A percentile compares a stretch with the other conserved stretches of the same genome.
Evolutionary conservation across 1,140 invertebrate genomes (phyloP).

Genomic region (Paralvinella palmiformis): DNA sequence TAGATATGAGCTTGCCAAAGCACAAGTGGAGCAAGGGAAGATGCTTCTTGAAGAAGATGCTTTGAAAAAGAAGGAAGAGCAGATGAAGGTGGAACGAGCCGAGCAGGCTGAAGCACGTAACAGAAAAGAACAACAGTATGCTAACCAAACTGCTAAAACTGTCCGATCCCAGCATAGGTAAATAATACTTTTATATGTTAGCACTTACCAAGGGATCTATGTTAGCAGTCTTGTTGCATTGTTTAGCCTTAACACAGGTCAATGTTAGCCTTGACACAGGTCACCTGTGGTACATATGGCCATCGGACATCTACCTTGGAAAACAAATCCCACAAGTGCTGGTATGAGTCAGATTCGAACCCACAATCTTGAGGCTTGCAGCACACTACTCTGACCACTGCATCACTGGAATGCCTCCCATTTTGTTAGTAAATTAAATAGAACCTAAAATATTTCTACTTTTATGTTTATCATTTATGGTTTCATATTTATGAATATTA

Average conservation of each 20-base stretch:
- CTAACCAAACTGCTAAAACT: slow-evolving; percentile 28
- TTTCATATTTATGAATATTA: too few species aligned
- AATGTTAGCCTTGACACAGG: neutral
- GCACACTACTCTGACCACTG: too few species aligned
- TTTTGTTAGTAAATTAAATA: too few species aligned
- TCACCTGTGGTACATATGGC: neutral
- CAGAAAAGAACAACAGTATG: slow-evolving; percentile 38
- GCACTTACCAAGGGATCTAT: too few species aligned
- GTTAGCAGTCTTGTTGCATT: neutral
- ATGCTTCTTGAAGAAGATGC: slow-evolving; percentile 44
- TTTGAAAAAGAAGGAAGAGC: slow-evolving; percentile 40
- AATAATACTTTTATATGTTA: neutral
- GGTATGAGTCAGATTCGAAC: too few species aligned
- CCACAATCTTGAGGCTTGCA: too few species aligned
- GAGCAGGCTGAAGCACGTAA: slow-evolving; percentile 32
- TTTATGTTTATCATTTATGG: too few species aligned
- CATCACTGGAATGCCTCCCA: too few species aligned
- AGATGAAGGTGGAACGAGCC: slow-evolving; percentile 37
- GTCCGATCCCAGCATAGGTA: slow-evolving; percentile 1
- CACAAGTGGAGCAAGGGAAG: slow-evolving; percentile 45
- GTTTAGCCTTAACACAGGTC: neutral
- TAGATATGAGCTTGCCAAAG: slow-evolving; percentile 45
- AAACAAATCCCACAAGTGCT: too few species aligned
- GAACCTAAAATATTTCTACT: too few species aligned
- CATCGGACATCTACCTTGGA: too few species aligned